Conservation (phyloP, 2,888 invertebrate species). For the Tenthredo mesomela region DNA sequence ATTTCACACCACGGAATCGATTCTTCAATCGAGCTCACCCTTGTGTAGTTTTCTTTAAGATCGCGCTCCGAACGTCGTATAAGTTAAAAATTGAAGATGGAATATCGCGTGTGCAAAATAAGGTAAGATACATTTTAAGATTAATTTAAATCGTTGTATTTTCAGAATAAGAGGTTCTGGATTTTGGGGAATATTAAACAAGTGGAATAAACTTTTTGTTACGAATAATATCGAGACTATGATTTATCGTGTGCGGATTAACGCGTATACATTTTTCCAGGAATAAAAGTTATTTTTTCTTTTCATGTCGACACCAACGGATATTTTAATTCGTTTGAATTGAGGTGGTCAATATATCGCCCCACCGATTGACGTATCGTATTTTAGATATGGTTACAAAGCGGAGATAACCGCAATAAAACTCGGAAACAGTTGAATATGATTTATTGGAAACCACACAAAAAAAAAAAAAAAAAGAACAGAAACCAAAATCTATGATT, state of each 20-base stretch:
- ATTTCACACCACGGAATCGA: not conserved
- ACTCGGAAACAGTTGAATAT: not conserved
- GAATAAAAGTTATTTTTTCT: not conserved
- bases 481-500: not conserved
- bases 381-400: constrained; percentile 12
- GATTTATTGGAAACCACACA: constrained; percentile 6
- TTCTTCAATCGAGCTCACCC: not conserved
- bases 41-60: not conserved
- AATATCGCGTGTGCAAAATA: constrained; percentile 2
- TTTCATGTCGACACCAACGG: not conserved
- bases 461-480: not conserved
- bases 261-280: not conserved
- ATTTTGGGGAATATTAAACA: not conserved
- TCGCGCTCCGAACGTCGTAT: not conserved
- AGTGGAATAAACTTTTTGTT: not conserved
- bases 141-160: not conserved
- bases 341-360: not conserved
- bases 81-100: not conserved
- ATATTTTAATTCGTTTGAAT: constrained; percentile 11
- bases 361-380: constrained; percentile 10
- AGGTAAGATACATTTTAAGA: not conserved
- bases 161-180: not conserved
- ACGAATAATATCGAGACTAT: not conserved
- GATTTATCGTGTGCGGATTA: not conserved
- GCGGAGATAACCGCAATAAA: not conserved